Base-by-base conservation (phyloP, 1,140 invertebrate species). In the Glomeris maerens region DNA sequence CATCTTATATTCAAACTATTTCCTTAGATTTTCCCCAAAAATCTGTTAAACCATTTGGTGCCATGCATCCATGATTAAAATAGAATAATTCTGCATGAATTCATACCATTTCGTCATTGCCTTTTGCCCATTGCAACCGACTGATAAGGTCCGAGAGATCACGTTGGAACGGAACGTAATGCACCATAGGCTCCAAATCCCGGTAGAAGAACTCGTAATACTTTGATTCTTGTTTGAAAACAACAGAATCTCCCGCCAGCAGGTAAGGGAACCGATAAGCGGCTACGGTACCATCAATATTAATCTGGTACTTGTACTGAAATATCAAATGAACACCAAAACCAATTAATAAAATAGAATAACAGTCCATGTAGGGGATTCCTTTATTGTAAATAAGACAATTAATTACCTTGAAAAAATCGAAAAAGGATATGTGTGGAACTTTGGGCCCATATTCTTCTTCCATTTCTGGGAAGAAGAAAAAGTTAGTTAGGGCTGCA, bases 131-230 rank as follows among this genome's bases (percentile, higher is more conserved):
- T 29, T 74, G 61, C 27, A 95, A 70, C 65, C 79, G 78, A 28
- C 89, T 76, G 4, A 84, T 67, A 22, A 96, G 70, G 71, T 97
- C 78, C 31, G 76, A 79, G 20, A 96, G 71, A 67, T 94, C 79
- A 31, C 69, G 66, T 60, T 83, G 80, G 22, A 96, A 70, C 27
- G 88, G 80, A 42, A 97, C 67, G 67, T 83, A 97, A 71, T 97
- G 91, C 59, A 76, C 68, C 62, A 77, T 77, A 14, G 86, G 79
- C 53, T 72, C 58, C 14, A 96, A 62, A 55, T 82, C 68, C 42
- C 73, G 68, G 63, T 97, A 97, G 70, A 95, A 97, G 72, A 89
- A 82, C 74, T 97, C 93, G 66, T 92, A 92, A 67, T 90, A 97
- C 21, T 76, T 71, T 0, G 92, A 97, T 41, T 89, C 77, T 67